Conservation (phyloP, 2,797 vertebrate genomes). For the Notolepis coatsorum region DNA sequence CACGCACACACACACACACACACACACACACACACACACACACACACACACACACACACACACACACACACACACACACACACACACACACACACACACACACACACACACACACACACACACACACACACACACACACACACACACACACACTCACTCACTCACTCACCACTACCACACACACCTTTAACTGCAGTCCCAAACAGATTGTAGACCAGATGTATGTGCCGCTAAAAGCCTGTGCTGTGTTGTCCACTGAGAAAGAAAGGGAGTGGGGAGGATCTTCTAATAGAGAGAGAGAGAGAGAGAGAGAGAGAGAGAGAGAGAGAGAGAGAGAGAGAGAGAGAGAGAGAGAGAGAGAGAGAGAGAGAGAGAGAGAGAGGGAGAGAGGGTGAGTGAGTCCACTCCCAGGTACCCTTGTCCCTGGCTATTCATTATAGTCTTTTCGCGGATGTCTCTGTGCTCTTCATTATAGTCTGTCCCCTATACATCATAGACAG, state of each 20-base stretch:
- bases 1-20: conserved; percentile 9
- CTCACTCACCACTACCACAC: background rate
- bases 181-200: conserved; percentile 2
- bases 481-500: too few species aligned
- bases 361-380: conserved; percentile 21
- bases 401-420: background rate
- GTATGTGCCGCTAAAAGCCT: conserved; percentile 34
- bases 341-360: conserved; percentile 15
- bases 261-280: conserved; percentile 6
- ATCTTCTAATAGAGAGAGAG: conserved; percentile 22
- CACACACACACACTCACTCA: background rate
- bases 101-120: conserved; percentile 10
- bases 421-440: too few species aligned
- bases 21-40: conserved; percentile 2
- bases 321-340: conserved; percentile 20
- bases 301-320: conserved; percentile 36
- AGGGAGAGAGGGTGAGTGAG: too few species aligned
- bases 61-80: background rate
- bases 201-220: conserved; percentile 23
- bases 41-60: background rate
- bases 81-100: background rate
- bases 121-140: conserved; percentile 1
- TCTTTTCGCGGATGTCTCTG: too few species aligned
- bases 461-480: too few species aligned
- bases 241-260: conserved; percentile 32